Evolutionary conservation across 2,888 invertebrate species (phyloP).

Genomic region (Monopis laevigella): DNA sequence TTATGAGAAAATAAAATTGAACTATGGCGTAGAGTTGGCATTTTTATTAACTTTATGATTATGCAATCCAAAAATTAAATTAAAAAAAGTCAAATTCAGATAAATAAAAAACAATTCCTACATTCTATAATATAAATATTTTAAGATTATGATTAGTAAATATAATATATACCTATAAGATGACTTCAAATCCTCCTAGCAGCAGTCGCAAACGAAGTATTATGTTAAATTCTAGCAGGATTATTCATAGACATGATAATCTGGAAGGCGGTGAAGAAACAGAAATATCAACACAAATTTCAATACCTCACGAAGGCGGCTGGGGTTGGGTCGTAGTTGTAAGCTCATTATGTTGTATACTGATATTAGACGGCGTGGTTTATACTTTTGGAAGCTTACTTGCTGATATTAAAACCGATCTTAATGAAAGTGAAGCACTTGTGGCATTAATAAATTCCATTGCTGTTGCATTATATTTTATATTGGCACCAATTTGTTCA

Average conservation of each 20-base stretch:
- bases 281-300: slow-evolving; percentile 53
- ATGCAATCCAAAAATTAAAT: no score
- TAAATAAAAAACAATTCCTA: no score
- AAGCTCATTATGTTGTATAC: slow-evolving; percentile 34
- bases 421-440: slow-evolving; percentile 31
- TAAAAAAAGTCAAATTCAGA: no score
- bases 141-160: no score
- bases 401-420: slow-evolving; percentile 36
- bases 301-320: slow-evolving; percentile 46
- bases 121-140: no score
- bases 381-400: slow-evolving; percentile 49
- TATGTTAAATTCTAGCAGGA: slow-evolving; percentile 34
- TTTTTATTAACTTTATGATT: no score
- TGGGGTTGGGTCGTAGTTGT: slow-evolving; percentile 56
- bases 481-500: slow-evolving; percentile 41
- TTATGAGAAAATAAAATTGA: no score
- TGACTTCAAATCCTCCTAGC: slow-evolving; percentile 22
- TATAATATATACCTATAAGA: no score
- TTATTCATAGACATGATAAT: slow-evolving; percentile 30
- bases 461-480: slow-evolving; percentile 42
- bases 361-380: slow-evolving; percentile 42
- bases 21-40: no score
- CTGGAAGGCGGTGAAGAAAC: slow-evolving; percentile 45
- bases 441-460: slow-evolving; percentile 46
- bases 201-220: slow-evolving; percentile 28